Conservation (phyloP, 2,888 invertebrate species). For the Biston stratarius region DNA sequence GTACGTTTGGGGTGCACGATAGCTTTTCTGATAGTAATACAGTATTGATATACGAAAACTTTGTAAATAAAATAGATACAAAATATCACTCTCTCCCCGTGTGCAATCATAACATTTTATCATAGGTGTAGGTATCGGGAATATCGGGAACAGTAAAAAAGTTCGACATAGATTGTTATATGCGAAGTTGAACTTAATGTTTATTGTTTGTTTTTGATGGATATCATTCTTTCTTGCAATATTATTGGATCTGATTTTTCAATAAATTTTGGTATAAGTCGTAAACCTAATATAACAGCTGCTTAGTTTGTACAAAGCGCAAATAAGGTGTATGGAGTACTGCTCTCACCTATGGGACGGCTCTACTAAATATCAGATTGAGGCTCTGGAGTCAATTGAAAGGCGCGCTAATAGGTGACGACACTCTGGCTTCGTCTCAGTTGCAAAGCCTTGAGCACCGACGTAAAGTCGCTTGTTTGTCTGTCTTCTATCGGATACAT, state of each 20-base stretch:
- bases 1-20: slow-evolving; percentile 57
- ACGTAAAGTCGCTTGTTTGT: no score
- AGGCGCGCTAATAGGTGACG: no score
- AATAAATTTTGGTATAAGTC: background rate
- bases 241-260: slow-evolving; percentile 40
- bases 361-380: no score
- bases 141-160: slow-evolving; percentile 69
- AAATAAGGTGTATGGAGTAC: no score
- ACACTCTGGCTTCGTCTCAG: no score
- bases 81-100: slow-evolving; percentile 66
- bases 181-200: slow-evolving; percentile 68
- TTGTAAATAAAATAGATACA: slow-evolving; percentile 82
- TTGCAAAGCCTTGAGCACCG: no score
- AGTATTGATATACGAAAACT: slow-evolving; percentile 73
- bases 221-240: slow-evolving; percentile 51
- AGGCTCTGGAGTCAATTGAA: no score
- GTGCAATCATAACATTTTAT: slow-evolving; percentile 78
- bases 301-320: no score
- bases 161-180: slow-evolving; percentile 68
- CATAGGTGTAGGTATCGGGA: slow-evolving; percentile 76
- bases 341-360: no score
- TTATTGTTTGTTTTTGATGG: slow-evolving; percentile 71
- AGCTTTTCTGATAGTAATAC: slow-evolving; percentile 70
- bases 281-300: no score
- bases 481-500: no score